phyloP scores from a whole-genome alignment of 2,888 invertebrate species.

The Branchipolynoe longqiensis region DNA sequence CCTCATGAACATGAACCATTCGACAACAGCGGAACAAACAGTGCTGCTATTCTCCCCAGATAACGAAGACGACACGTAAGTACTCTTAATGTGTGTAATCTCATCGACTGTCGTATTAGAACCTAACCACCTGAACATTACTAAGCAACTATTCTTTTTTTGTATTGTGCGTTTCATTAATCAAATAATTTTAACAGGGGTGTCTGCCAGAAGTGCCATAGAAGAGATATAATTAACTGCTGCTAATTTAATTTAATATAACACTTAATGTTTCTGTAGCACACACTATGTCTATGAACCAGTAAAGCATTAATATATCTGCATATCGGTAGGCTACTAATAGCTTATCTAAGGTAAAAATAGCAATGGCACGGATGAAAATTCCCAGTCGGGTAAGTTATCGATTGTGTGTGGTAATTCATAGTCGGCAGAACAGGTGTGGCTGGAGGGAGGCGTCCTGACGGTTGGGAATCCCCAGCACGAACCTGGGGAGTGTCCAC shows the following conservation, averaged over 20 bases:
- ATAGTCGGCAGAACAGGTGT: not conserved
- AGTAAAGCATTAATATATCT: not conserved
- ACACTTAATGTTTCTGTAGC: not conserved
- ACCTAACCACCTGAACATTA: not conserved
- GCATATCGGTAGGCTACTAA: not conserved
- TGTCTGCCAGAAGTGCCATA: not conserved
- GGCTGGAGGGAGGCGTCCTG: not conserved
- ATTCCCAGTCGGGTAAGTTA: not conserved
- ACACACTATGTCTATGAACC: not conserved
- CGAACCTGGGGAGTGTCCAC: not conserved
- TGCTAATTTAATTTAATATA: not conserved
- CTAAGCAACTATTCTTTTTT: not conserved
- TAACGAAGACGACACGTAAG: constrained; percentile 53
- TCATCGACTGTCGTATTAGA: not conserved
- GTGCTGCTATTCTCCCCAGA: not conserved
- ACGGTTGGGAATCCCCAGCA: constrained; percentile 39
- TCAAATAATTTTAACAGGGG: not conserved
- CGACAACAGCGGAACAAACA: not conserved
- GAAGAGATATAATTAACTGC: not conserved
- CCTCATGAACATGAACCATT: not conserved
- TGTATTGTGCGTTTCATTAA: not conserved
- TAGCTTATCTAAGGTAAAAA: not conserved
- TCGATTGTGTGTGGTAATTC: constrained; percentile 42
- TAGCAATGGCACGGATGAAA: not conserved
- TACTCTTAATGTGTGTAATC: not conserved